These are phyloP conservation scores for Teleopsis dalmanni DNA, from an alignment of 1,140 invertebrate species.

Conservation along the genomic window DNA sequence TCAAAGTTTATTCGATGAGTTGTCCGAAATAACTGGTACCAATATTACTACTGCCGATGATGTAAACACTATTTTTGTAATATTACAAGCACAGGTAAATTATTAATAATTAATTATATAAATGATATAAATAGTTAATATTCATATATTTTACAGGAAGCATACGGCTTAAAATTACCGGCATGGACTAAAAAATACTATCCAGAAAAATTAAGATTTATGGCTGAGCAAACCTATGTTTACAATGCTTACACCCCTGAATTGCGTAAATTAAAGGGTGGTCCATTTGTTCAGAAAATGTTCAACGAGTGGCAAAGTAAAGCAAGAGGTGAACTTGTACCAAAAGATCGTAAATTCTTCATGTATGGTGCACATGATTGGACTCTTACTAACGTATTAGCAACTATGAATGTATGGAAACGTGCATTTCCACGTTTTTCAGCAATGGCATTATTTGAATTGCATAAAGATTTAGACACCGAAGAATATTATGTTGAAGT, in stretches of 20 bases:
- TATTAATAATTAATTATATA: no score
- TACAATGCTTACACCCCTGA: conserved; percentile 54
- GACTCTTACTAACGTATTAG: conserved; percentile 60
- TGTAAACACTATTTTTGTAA: conserved; percentile 54
- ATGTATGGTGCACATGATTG: conserved; percentile 67
- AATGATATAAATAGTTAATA: neutral
- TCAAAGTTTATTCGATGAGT: conserved; percentile 47
- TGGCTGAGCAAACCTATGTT: conserved; percentile 50
- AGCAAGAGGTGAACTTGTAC: conserved; percentile 42
- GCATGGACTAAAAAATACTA: conserved; percentile 55
- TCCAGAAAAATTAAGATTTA: conserved; percentile 49
- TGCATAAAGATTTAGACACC: conserved; percentile 51
- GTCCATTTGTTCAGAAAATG: conserved; percentile 53
- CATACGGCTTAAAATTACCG: conserved; percentile 52
- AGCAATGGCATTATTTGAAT: conserved; percentile 61
- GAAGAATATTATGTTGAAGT: conserved; percentile 49
- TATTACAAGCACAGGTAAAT: conserved; percentile 50
- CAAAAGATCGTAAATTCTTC: conserved; percentile 51
- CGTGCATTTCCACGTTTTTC: conserved; percentile 60
- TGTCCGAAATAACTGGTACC: conserved; percentile 50
- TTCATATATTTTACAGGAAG: conserved; percentile 22
- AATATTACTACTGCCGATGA: conserved; percentile 51
- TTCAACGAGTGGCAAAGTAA: conserved; percentile 50
- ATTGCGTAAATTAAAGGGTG: conserved; percentile 53
- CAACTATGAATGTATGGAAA: conserved; percentile 62